phyloP scores from a whole-genome alignment of 2,797 vertebrate species.

The Calcarius lapponicus region DNA sequence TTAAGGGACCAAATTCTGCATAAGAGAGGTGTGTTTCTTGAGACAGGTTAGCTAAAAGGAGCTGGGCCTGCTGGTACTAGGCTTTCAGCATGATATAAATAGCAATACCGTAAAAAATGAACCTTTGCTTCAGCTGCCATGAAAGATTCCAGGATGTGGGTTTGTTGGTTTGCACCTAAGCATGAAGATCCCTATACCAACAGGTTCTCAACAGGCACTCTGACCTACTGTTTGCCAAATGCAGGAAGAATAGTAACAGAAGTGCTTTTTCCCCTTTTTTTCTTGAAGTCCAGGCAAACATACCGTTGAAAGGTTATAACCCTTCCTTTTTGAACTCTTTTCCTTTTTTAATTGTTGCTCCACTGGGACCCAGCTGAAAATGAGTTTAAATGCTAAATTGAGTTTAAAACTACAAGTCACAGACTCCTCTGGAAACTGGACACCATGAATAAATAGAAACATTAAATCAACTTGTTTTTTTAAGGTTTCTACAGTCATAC shows the following conservation, averaged over 20 bases:
- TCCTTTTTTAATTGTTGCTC: constrained; percentile 75
- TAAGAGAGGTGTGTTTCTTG: neutral
- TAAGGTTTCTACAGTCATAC: constrained; percentile 70
- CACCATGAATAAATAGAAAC: constrained; percentile 79
- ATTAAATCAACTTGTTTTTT: constrained; percentile 76
- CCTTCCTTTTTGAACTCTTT: constrained; percentile 71
- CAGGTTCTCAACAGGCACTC: neutral
- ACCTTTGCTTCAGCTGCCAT: neutral
- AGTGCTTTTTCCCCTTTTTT: neutral
- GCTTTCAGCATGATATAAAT: neutral
- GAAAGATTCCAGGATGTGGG: neutral
- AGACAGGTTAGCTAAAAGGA: neutral
- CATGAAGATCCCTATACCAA: neutral
- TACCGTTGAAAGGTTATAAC: constrained; percentile 48
- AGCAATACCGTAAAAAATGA: neutral
- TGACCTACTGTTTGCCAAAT: constrained; percentile 10
- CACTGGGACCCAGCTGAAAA: constrained; percentile 76
- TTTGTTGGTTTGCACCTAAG: neutral
- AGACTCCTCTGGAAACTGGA: constrained; percentile 75
- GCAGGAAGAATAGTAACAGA: constrained; percentile 14
- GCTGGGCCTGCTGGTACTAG: neutral
- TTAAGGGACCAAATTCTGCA: neutral
- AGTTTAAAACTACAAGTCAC: constrained; percentile 76
- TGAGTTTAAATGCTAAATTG: constrained; percentile 80
- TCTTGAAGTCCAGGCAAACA: constrained; percentile 12